A percentile compares a stretch with the other conserved stretches of the same genome.
phyloP scores from a whole-genome alignment of 2,797 vertebrate species.

The Caiman crocodilus region DNA sequence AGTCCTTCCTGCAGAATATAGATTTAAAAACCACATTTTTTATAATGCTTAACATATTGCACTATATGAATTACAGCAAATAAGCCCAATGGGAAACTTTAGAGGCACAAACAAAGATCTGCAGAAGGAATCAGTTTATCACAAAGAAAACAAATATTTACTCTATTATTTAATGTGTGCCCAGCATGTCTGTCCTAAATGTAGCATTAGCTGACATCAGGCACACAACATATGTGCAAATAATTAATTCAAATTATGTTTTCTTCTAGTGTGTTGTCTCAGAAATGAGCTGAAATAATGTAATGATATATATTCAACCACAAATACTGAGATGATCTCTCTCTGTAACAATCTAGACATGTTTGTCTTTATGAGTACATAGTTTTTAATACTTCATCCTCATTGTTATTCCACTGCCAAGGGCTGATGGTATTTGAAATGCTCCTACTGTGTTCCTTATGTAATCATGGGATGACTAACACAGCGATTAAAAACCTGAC shows the following conservation, averaged over 20 bases:
- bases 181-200: slow-evolving; percentile 83
- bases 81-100: slow-evolving; percentile 75
- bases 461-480: slow-evolving; percentile 80
- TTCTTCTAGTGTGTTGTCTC: slow-evolving; percentile 76
- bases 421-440: slow-evolving; percentile 77
- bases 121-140: slow-evolving; percentile 79
- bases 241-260: slow-evolving; percentile 84
- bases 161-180: slow-evolving; percentile 82
- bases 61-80: slow-evolving; percentile 70
- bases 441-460: slow-evolving; percentile 77
- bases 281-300: slow-evolving; percentile 78
- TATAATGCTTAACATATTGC: slow-evolving; percentile 74
- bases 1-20: slow-evolving; percentile 58
- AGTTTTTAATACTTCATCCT: slow-evolving; percentile 64
- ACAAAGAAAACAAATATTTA: slow-evolving; percentile 86
- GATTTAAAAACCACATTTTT: slow-evolving; percentile 70
- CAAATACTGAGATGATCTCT: slow-evolving; percentile 58
- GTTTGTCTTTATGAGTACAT: slow-evolving; percentile 66
- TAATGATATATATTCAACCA: slow-evolving; percentile 69
- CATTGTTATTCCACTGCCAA: slow-evolving; percentile 77
- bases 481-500: slow-evolving; percentile 70
- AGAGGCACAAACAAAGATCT: slow-evolving; percentile 67
- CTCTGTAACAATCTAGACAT: slow-evolving; percentile 52
- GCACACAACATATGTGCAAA: slow-evolving; percentile 80
- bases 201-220: slow-evolving; percentile 82